phyloP scores from a whole-genome alignment of 2,797 vertebrate species.

The Tokudaia tokunoshimensis region DNA sequence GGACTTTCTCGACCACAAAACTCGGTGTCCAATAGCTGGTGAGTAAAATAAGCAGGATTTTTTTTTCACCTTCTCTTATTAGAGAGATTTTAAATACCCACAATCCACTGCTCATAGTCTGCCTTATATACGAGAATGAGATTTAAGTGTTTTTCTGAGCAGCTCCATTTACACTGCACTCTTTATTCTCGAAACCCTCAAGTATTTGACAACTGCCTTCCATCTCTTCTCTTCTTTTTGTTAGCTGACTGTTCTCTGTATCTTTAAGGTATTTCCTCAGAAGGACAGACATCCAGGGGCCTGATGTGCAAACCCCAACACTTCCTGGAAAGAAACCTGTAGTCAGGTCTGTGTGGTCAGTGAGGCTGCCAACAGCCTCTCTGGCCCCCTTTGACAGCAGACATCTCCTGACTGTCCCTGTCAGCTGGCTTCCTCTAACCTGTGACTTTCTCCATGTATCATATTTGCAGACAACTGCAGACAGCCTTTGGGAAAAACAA shows the following conservation, averaged over 20 bases:
- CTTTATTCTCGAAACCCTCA: slow-evolving; percentile 50
- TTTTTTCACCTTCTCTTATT: background rate
- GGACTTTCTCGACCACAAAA: background rate
- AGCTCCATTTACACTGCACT: background rate
- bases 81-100: background rate
- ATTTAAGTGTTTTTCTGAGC: slow-evolving; percentile 35
- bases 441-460: background rate
- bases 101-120: background rate
- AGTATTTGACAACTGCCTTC: background rate
- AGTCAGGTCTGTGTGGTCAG: background rate
- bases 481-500: background rate
- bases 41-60: background rate
- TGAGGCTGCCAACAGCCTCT: background rate
- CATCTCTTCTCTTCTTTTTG: slow-evolving; percentile 11
- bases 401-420: background rate
- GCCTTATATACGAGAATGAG: slow-evolving; percentile 7
- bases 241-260: background rate
- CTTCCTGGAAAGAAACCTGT: slow-evolving; percentile 17
- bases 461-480: background rate
- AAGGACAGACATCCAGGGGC: slow-evolving; percentile 17
- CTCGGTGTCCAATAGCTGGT: background rate
- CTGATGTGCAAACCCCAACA: background rate
- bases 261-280: background rate
- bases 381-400: background rate
- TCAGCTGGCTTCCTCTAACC: background rate